These are phyloP conservation scores for Biston betularia DNA, from an alignment of 2,888 invertebrate species.

Conservation along the genomic window DNA sequence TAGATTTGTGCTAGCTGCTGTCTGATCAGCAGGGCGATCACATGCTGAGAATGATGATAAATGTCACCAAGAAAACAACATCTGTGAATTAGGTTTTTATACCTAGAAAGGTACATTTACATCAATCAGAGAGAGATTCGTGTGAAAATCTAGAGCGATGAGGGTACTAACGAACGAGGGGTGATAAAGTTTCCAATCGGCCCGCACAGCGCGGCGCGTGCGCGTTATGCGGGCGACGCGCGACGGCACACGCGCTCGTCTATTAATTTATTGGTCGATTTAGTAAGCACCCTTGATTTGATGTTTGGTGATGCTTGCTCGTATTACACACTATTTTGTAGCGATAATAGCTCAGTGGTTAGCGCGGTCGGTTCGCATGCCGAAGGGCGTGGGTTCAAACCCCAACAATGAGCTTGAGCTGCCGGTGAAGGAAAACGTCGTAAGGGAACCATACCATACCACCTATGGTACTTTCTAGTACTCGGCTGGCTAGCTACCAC, in stretches of 20 bases:
- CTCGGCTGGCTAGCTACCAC: too few species aligned
- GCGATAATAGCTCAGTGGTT: too few species aligned
- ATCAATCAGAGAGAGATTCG: slow-evolving; percentile 53
- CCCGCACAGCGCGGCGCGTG: slow-evolving; percentile 65
- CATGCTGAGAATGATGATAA: too few species aligned
- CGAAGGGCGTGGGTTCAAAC: too few species aligned
- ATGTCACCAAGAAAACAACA: neutral
- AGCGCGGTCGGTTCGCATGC: too few species aligned
- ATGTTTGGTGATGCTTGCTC: slow-evolving; percentile 24
- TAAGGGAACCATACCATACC: too few species aligned
- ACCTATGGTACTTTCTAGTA: too few species aligned
- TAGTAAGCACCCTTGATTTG: slow-evolving; percentile 33
- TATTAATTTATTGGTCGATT: slow-evolving; percentile 26
- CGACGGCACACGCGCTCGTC: slow-evolving; percentile 51
- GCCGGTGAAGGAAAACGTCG: too few species aligned
- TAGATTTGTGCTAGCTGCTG: too few species aligned
- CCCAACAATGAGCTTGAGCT: too few species aligned
- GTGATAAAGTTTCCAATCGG: slow-evolving; percentile 61
- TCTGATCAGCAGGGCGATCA: too few species aligned
- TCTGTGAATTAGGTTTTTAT: neutral
- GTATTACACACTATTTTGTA: too few species aligned
- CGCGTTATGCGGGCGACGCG: slow-evolving; percentile 43
- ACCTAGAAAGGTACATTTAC: slow-evolving; percentile 34
- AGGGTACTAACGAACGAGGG: slow-evolving; percentile 70
- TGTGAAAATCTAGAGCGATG: slow-evolving; percentile 78